These are phyloP conservation scores for Chionomys nivalis DNA, from an alignment of 2,113 vertebrate species.

Conservation along the genomic window DNA sequence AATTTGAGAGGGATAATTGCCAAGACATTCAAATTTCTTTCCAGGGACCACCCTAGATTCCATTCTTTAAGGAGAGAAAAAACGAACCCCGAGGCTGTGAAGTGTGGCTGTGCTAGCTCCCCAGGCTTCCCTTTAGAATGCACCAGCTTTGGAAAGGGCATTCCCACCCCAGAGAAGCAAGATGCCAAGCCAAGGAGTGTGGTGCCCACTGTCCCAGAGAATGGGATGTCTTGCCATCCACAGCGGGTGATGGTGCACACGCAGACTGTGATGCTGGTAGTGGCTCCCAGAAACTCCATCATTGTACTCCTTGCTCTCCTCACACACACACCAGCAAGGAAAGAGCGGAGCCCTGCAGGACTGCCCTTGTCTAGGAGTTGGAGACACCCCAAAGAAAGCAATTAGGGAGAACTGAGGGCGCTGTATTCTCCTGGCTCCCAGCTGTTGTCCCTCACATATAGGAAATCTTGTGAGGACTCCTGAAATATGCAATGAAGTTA, in stretches of 20 bases:
- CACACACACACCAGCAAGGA: too few species aligned
- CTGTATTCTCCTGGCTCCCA: neutral
- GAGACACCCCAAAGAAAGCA: neutral
- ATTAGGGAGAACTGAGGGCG: neutral
- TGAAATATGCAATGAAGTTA: neutral
- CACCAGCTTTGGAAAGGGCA: neutral
- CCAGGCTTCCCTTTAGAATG: neutral
- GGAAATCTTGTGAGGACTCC: neutral
- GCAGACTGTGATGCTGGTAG: fast-evolving
- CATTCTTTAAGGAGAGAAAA: neutral
- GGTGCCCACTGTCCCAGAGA: neutral
- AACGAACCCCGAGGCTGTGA: neutral
- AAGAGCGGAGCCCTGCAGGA: neutral
- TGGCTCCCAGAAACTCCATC: too few species aligned
- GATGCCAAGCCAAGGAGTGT: neutral
- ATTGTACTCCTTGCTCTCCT: neutral
- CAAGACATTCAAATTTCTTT: conserved; percentile 28
- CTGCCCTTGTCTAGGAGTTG: neutral
- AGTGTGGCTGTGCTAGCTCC: neutral
- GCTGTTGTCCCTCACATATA: neutral
- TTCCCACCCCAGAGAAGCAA: conserved; percentile 6
- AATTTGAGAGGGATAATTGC: conserved; percentile 23
- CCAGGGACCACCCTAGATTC: conserved; percentile 12
- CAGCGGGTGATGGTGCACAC: neutral
- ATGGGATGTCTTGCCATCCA: neutral